phyloP scores from a whole-genome alignment of 2,797 vertebrate species.

The Alauda arvensis region DNA sequence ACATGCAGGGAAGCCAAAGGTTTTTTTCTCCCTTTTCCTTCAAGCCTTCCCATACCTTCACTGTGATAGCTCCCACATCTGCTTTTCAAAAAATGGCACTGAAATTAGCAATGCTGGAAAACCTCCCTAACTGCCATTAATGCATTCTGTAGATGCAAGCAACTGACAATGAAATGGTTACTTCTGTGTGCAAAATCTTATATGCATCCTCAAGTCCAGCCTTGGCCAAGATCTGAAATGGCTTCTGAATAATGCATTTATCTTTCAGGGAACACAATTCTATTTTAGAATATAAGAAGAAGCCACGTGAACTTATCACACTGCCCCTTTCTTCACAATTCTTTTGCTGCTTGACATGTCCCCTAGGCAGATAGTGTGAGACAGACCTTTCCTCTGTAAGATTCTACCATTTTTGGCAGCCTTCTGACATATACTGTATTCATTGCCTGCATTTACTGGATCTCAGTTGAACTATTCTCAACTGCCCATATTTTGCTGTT shows the following conservation, averaged over 20 bases:
- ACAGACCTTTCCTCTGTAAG: constrained; percentile 15
- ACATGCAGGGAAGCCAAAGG: not conserved
- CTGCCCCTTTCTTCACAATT: constrained; percentile 4
- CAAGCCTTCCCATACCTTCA: not conserved
- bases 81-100: not conserved
- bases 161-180: not conserved
- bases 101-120: not conserved
- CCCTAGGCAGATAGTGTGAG: constrained; percentile 12
- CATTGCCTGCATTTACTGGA: not conserved
- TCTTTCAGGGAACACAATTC: constrained; percentile 14
- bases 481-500: not conserved
- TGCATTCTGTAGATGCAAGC: not conserved
- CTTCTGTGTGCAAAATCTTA: not conserved
- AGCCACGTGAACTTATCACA: not conserved
- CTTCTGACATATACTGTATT: constrained; percentile 7
- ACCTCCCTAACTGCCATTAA: not conserved
- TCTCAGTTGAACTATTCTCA: constrained; percentile 9
- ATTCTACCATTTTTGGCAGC: constrained; percentile 27
- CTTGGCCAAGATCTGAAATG: not conserved
- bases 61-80: not conserved
- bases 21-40: not conserved
- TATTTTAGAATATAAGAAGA: constrained; percentile 18
- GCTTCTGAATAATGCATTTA: constrained; percentile 38
- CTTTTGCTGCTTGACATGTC: constrained; percentile 26
- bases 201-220: not conserved